phyloP scores from a whole-genome alignment of 2,888 invertebrate species.

The Agonopterix subpropinquella region DNA sequence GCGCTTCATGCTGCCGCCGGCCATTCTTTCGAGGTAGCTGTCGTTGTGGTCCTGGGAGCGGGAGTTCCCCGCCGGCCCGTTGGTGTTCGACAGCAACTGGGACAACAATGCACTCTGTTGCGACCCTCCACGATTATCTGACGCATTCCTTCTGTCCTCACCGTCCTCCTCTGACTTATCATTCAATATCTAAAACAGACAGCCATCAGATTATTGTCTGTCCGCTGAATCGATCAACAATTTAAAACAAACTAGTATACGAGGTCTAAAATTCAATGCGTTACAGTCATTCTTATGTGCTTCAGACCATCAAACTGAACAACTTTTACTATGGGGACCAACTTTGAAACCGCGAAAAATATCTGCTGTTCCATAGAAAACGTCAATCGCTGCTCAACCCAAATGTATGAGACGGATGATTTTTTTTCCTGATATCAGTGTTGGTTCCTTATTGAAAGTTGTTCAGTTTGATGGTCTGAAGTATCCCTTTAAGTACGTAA shows the following conservation, averaged over 20 bases:
- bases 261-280: background rate
- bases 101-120: constrained; percentile 74
- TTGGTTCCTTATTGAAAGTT: too few relatives aligned
- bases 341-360: too few relatives aligned
- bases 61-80: constrained; percentile 50
- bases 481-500: too few relatives aligned
- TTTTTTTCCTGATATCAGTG: too few relatives aligned
- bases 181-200: constrained; percentile 80
- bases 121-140: constrained; percentile 35
- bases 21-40: constrained; percentile 50
- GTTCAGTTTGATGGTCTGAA: too few relatives aligned
- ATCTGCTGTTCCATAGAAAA: too few relatives aligned
- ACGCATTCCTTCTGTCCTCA: constrained; percentile 68
- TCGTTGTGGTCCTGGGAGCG: constrained; percentile 48
- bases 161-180: constrained; percentile 89
- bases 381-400: too few relatives aligned
- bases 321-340: too few relatives aligned
- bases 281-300: background rate
- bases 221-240: background rate
- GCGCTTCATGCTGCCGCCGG: constrained; percentile 49
- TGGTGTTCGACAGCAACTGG: constrained; percentile 59
- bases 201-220: background rate
- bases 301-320: too few relatives aligned
- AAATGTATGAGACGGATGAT: too few relatives aligned
- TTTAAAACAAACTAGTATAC: background rate